phyloP scores from a whole-genome alignment of 2,113 vertebrate genomes.

The Struthidea cinerea region DNA sequence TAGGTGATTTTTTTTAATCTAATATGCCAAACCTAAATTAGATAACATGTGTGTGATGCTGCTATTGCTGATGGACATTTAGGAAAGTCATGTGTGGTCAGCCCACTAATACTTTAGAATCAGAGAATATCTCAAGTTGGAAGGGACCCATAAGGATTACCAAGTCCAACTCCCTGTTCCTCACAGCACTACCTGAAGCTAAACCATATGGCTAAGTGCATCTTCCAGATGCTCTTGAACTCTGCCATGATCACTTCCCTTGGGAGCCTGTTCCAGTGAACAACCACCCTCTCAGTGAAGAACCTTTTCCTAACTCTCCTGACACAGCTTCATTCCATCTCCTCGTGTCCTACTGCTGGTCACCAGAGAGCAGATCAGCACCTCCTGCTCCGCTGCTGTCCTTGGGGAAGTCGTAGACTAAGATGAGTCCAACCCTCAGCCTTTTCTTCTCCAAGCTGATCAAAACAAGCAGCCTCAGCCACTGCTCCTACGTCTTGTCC shows the following conservation, averaged over 20 bases:
- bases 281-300: background rate
- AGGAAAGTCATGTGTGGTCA: background rate
- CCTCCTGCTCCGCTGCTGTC: accelerated
- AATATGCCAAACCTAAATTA: background rate
- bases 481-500: accelerated
- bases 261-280: background rate
- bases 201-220: background rate
- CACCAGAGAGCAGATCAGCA: background rate
- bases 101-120: background rate
- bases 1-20: background rate
- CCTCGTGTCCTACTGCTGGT: accelerated
- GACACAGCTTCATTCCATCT: background rate
- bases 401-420: background rate
- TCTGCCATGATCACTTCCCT: background rate
- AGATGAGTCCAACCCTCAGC: accelerated
- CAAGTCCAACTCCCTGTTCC: background rate
- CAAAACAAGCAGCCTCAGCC: background rate
- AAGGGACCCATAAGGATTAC: background rate
- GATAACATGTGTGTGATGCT: background rate
- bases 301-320: background rate
- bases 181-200: background rate
- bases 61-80: background rate
- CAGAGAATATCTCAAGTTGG: background rate
- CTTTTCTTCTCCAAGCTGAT: background rate
- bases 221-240: background rate